Conservation (phyloP, 2,888 invertebrate genomes). For the Ptychoptera albimana region DNA sequence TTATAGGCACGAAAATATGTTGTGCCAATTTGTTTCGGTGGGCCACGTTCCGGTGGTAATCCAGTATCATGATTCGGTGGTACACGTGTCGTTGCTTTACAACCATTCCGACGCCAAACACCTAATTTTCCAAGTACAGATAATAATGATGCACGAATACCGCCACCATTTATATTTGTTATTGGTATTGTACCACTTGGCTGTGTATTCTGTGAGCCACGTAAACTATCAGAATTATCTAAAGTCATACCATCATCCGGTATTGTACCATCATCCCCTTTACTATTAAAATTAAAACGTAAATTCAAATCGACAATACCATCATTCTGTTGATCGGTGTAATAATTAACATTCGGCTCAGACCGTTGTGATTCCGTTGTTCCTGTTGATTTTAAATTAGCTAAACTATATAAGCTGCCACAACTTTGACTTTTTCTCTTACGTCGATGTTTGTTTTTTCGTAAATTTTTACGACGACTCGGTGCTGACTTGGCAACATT, state of each 20-base stretch:
- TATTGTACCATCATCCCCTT: not conserved
- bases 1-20: not conserved
- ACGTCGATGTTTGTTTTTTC: constrained; percentile 5
- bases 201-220: constrained; percentile 7
- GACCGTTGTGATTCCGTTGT: constrained; percentile 16
- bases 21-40: not conserved
- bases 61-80: constrained; percentile 2
- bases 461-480: constrained; percentile 8
- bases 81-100: constrained; percentile 3
- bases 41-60: constrained; percentile 1
- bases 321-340: constrained; percentile 6
- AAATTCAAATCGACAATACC: constrained; percentile 3
- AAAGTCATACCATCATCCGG: too few relatives aligned
- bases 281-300: not conserved
- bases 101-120: constrained; percentile 16
- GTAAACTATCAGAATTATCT: not conserved
- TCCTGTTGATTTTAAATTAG: constrained; percentile 12
- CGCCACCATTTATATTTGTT: constrained; percentile 8
- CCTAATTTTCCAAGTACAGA: constrained; percentile 19
- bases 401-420: constrained; percentile 10
- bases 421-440: constrained; percentile 10
- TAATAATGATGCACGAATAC: constrained; percentile 17
- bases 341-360: constrained; percentile 15
- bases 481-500: constrained; percentile 1
- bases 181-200: constrained; percentile 7